These are phyloP conservation scores for Drosophila ezoana DNA, from an alignment of 2,888 invertebrate genomes.

Conservation along the genomic window DNA sequence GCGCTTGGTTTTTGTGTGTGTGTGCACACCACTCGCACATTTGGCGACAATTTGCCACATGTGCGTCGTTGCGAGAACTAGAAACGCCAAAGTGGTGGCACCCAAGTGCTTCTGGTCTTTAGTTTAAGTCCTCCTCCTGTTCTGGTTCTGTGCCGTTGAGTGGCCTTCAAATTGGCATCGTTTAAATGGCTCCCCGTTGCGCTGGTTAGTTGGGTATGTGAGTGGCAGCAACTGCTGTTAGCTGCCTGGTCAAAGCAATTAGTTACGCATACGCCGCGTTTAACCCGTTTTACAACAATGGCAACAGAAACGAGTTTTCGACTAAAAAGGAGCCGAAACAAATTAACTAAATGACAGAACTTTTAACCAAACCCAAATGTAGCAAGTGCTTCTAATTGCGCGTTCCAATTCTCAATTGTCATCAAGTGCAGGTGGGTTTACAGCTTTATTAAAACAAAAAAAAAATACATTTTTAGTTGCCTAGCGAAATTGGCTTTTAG, in stretches of 20 bases:
- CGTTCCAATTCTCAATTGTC: slow-evolving; percentile 13
- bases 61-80: slow-evolving; percentile 52
- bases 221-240: slow-evolving; percentile 31
- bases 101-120: slow-evolving; percentile 36
- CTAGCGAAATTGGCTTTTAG: not conserved
- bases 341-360: slow-evolving; percentile 51
- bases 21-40: slow-evolving; percentile 27
- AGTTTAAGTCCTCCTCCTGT: slow-evolving; percentile 19
- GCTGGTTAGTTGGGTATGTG: slow-evolving; percentile 16
- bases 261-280: slow-evolving; percentile 63
- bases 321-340: slow-evolving; percentile 34
- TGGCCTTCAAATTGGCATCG: slow-evolving; percentile 64
- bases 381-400: slow-evolving; percentile 38
- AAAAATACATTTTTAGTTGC: slow-evolving; percentile 1
- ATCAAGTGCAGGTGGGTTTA: slow-evolving; percentile 1
- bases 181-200: slow-evolving; percentile 52
- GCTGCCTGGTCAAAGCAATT: slow-evolving; percentile 65
- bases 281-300: slow-evolving; percentile 49
- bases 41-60: slow-evolving; percentile 70
- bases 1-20: slow-evolving; percentile 13
- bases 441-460: too few relatives aligned
- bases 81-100: slow-evolving; percentile 22
- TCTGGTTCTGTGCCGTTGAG: slow-evolving; percentile 42
- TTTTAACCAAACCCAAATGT: slow-evolving; percentile 44
- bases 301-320: slow-evolving; percentile 11